phyloP scores from a whole-genome alignment of 2,797 vertebrate species.

The Chiropotes sagulatus region DNA sequence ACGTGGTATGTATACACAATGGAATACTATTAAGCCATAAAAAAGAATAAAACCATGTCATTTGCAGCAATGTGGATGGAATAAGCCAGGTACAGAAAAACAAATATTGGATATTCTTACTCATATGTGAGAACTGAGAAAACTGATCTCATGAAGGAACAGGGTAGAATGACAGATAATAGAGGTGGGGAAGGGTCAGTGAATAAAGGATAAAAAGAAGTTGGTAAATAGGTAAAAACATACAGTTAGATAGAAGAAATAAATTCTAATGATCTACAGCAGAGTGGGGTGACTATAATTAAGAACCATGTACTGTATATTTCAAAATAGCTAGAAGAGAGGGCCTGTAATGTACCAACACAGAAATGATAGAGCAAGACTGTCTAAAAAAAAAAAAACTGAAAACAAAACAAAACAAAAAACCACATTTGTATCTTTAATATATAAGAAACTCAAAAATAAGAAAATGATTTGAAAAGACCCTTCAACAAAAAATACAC shows the following conservation, averaged over 20 bases:
- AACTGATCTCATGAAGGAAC: neutral
- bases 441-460: neutral
- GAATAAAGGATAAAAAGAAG: neutral
- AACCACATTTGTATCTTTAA: neutral
- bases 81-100: neutral
- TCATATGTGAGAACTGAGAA: neutral
- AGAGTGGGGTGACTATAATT: neutral
- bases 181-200: neutral
- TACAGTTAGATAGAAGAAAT: neutral
- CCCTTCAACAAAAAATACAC: neutral
- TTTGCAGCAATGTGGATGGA: neutral
- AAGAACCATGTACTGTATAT: neutral
- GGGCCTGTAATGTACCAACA: neutral
- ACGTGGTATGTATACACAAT: neutral
- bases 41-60: neutral
- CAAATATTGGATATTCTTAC: neutral
- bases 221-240: neutral
- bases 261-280: neutral
- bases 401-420: neutral
- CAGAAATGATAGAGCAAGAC: neutral
- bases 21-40: neutral
- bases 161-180: neutral
- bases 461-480: neutral
- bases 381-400: neutral
- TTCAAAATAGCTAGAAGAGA: neutral